phyloP scores from a whole-genome alignment of 2,797 vertebrate species.

The Enteromius radiatus region DNA sequence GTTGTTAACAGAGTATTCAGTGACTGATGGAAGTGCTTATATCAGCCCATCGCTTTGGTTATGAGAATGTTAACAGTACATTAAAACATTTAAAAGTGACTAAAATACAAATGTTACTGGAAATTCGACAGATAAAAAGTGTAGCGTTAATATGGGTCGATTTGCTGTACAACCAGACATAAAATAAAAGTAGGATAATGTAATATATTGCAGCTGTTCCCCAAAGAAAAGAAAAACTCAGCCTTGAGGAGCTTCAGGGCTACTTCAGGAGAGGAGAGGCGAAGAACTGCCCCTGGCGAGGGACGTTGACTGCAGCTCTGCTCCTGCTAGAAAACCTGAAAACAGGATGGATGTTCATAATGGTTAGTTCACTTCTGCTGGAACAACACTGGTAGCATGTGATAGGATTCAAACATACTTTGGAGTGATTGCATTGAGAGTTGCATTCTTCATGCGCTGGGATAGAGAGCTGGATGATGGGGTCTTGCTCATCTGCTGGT shows the following conservation, averaged over 20 bases:
- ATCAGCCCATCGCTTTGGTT: constrained; percentile 43
- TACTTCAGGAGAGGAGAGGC: constrained; percentile 91
- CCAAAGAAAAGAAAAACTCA: constrained; percentile 12
- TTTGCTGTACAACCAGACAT: constrained; percentile 40
- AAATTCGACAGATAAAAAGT: constrained; percentile 55
- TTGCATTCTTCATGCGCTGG: constrained; percentile 86
- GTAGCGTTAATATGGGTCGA: constrained; percentile 10
- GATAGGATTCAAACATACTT: constrained; percentile 77
- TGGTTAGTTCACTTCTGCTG: not conserved
- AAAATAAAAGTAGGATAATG: constrained; percentile 39
- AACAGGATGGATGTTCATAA: constrained; percentile 14
- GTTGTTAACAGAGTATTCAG: constrained; percentile 30
- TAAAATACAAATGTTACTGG: constrained; percentile 58
- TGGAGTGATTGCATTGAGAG: constrained; percentile 85
- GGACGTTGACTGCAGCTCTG: constrained; percentile 82
- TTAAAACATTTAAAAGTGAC: constrained; percentile 59
- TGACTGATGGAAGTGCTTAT: constrained; percentile 46
- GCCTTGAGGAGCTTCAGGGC: constrained; percentile 27
- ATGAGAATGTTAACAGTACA: constrained; percentile 47
- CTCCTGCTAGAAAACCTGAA: constrained; percentile 91
- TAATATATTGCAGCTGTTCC: constrained; percentile 50
- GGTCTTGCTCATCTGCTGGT: constrained; percentile 91
- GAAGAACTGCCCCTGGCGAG: constrained; percentile 90
- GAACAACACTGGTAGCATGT: not conserved
- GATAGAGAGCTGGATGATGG: constrained; percentile 93